Evolutionary conservation across 1,140 invertebrate genomes (phyloP).

Genomic region (Lasioglossum albipes): DNA sequence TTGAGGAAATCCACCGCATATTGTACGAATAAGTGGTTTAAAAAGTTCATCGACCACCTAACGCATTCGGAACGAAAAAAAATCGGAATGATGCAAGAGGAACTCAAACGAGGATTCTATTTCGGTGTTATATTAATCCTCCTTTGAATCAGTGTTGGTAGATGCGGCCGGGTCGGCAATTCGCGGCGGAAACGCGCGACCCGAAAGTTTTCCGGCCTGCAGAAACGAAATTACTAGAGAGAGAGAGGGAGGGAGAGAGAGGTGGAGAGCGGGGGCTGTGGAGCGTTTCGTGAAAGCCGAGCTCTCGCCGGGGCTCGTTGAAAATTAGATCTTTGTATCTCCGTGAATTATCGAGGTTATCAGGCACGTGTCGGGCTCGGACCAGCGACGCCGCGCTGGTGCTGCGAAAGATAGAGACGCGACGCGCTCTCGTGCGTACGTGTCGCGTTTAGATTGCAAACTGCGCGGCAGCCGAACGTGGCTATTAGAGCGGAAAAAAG

Average conservation of each 20-base stretch:
- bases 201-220: slow-evolving; percentile 8
- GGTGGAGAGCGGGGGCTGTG: not conserved
- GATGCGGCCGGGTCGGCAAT: not conserved
- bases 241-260: no score
- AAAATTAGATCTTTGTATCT: slow-evolving; percentile 62
- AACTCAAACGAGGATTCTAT: not conserved
- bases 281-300: slow-evolving; percentile 3
- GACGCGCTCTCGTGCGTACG: slow-evolving; percentile 21
- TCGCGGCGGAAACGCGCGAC: slow-evolving; percentile 3
- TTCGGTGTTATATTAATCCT: not conserved
- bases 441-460: slow-evolving; percentile 39
- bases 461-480: slow-evolving; percentile 21
- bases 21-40: no score
- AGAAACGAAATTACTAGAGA: slow-evolving; percentile 50
- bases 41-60: no score
- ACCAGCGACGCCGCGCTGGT: not conserved
- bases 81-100: not conserved
- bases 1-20: no score
- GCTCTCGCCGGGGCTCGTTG: slow-evolving; percentile 33
- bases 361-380: slow-evolving; percentile 30
- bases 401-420: not conserved
- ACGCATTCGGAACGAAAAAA: not conserved
- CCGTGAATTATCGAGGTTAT: slow-evolving; percentile 59
- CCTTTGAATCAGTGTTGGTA: not conserved
- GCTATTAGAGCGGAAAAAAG: slow-evolving; percentile 44